Base-by-base conservation (phyloP, 2,113 vertebrate genomes). In the Brienomyrus brachyistius region DNA sequence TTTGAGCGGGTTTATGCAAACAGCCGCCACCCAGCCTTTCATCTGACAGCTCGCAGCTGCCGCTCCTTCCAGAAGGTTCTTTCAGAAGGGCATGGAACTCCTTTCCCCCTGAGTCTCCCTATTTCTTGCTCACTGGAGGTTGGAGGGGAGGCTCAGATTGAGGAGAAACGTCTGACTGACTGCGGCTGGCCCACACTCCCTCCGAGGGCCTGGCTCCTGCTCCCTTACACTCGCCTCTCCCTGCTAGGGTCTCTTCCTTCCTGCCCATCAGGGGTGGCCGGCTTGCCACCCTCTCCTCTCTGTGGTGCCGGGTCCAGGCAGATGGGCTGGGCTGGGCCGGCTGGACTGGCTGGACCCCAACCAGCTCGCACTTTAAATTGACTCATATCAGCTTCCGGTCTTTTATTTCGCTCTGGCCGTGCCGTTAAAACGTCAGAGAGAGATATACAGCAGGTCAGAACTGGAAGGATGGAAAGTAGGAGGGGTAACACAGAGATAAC, bases 11-110 rank as follows among this genome's bases (percentile, higher is more conserved):
- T 91, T 93, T 91, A 92, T 91, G 92, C 90, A 90, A 91, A 90
- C 92, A 91, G 91, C 94, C 92, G 91, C 92, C 82, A 86, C 88
- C 92, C 88, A 86, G 91, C 89, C 88, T 91, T 95, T 93, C 93
- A 89, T 92, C 92, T 13, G 17, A 90, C 82, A 92, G 93, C 93
- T 1, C 43, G 87, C 85, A 70, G 90, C 92, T 93, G 93, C 92
- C 91, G 88, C 89, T 89, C 91, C n/a, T 93, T 94, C 93, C 92
- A 92, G 92, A 93, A 93, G 92, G 43, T n/a, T 83, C 40, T 83
- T 43, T 15, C 4, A 4, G 31, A 43, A 5, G 74, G 74, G 17
- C 74, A 6, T 35, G 10, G 66, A 27, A 4, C 66, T 1, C 11
- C 0, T 11, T 74, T 27, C 11, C 5, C 66, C 11, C 66, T 35